These are phyloP conservation scores for Thunnus albacares DNA, from an alignment of 2,797 vertebrate species.

Conservation along the genomic window DNA sequence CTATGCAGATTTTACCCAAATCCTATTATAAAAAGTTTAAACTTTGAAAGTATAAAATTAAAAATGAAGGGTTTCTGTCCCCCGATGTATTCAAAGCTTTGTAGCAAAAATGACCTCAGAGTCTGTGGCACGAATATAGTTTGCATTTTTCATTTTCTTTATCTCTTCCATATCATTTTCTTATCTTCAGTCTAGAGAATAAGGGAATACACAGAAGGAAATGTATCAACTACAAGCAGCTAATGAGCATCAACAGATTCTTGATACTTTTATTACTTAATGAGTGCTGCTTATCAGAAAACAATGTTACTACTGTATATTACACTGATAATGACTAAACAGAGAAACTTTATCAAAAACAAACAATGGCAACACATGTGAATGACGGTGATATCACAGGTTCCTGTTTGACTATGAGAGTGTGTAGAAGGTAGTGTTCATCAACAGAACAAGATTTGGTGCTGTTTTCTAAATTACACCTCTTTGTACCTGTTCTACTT, in stretches of 20 bases:
- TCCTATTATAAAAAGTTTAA: background rate
- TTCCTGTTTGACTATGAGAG: background rate
- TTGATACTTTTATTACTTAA: background rate
- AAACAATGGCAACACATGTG: background rate
- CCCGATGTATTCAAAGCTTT: background rate
- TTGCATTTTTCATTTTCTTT: background rate
- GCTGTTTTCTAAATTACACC: slow-evolving; percentile 32
- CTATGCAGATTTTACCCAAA: background rate
- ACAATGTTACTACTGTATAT: background rate
- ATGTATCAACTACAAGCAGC: slow-evolving; percentile 21
- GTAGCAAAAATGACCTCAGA: background rate
- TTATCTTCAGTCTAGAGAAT: background rate
- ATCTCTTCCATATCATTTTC: background rate
- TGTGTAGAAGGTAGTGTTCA: background rate
- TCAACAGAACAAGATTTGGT: slow-evolving; percentile 12
- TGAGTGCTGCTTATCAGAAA: background rate
- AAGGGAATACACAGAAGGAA: background rate
- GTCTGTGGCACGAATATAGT: background rate
- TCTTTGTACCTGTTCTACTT: slow-evolving; percentile 31
- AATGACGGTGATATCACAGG: background rate
- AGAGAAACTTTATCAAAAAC: background rate
- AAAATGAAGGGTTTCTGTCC: background rate
- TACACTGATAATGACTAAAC: background rate
- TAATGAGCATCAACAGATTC: background rate
- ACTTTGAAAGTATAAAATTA: background rate